Base-by-base conservation (phyloP, 2,113 vertebrate genomes). In the Datnioides undecimradiatus region DNA sequence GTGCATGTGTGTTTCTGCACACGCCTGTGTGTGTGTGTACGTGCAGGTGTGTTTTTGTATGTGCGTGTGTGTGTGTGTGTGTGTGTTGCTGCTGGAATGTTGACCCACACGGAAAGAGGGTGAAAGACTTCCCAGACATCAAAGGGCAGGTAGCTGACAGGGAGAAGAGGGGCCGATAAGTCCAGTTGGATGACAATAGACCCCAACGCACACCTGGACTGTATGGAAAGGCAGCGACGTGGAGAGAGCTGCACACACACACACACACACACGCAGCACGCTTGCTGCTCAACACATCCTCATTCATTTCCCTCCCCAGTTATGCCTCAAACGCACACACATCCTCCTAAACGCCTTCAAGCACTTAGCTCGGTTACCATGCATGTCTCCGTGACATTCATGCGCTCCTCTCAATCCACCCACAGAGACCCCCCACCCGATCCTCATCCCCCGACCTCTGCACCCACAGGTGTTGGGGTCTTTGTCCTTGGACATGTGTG, bases 401-500 rank as follows among this genome's bases (percentile, higher is more conserved):
- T 21, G 9, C 12, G 7, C 73, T 51, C 75, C 25, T 45, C 79
- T 86, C 74, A 66, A 89, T 82, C 82, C 73, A 75, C 82, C 89
- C 87, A 51, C 78, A 75, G 55, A 60, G 51, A 62, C 64, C 63
- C 63, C 58, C 67, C 80, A 48, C 76, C 73, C 77, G 1, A 72
- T 49, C 74, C 77, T 51, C 78, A 62, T 63, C 72, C 87, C 87
- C 89, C 95, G 95, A 96, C 96, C 95, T 93, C 79, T 82, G 95
- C 94, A 95, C 96, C 95, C 95, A 83, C 97, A 98, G 97, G 97
- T 97, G 97, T 96, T 94, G 89, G 93, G 91, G 84, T 92, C 83
- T 96, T 97, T 97, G 95, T 97, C 91, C 91, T 85, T 73, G 89
- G 91, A 94, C 93, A 93, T 91, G 93, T 95, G 93, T 87, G 93